phyloP scores from a whole-genome alignment of 37 sponge, comb jelly and placozoan genomes.

The Trichoplax adhaerens region DNA sequence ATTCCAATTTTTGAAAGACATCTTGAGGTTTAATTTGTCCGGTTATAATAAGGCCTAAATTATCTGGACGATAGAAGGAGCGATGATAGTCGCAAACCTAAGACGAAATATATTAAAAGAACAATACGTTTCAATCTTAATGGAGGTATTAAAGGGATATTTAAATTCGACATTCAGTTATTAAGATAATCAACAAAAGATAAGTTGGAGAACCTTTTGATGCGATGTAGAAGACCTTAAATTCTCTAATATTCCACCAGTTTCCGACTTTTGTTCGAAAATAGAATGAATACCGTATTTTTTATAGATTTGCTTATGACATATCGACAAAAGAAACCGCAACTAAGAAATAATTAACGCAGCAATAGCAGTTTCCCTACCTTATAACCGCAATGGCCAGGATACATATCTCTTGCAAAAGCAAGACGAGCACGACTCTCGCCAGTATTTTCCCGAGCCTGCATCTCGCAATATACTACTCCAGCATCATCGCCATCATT shows the following conservation, averaged over 20 bases:
- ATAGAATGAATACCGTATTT: no score
- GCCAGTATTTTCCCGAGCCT: constrained; percentile 69
- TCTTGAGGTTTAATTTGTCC: constrained; percentile 50
- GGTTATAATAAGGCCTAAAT: constrained; percentile 52
- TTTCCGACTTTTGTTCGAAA: constrained; percentile 40
- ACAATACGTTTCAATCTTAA: constrained; percentile 8
- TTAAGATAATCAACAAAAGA: no score
- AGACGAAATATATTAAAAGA: neutral
- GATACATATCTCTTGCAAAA: constrained; percentile 55
- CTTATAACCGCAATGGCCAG: constrained; percentile 73
- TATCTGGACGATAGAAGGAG: constrained; percentile 69
- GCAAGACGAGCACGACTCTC: constrained; percentile 35
- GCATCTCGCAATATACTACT: constrained; percentile 99
- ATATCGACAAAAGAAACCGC: no score
- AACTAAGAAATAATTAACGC: neutral
- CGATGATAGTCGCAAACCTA: constrained; percentile 58
- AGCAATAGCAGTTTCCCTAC: constrained; percentile 7
- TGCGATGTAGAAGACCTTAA: constrained; percentile 21
- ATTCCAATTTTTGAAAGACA: constrained; percentile 33
- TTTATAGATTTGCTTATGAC: no score
- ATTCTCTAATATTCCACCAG: constrained; percentile 68
- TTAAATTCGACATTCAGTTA: no score
- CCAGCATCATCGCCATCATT: constrained; percentile 86
- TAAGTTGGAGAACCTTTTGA: constrained; percentile 4
- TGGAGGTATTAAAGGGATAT: neutral